These are phyloP conservation scores for Pseudopodoces humilis DNA, from an alignment of 2,113 vertebrate genomes.

Conservation along the genomic window DNA sequence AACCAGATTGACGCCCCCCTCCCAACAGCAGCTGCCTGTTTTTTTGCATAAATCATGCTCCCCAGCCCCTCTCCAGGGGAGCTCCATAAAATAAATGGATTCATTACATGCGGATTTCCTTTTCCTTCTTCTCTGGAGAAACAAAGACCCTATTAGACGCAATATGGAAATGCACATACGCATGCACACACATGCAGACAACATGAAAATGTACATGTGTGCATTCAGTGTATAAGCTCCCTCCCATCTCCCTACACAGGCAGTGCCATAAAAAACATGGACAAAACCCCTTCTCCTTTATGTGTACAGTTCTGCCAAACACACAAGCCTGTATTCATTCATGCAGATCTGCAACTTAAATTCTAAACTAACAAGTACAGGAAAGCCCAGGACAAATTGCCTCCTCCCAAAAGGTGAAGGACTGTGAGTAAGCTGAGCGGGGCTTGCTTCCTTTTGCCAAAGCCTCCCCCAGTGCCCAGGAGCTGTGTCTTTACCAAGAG, in stretches of 20 bases:
- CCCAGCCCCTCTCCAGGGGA: conserved; percentile 65
- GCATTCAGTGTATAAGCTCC: neutral
- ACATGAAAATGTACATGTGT: conserved; percentile 45
- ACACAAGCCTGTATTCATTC: neutral
- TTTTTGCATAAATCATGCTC: conserved; percentile 69
- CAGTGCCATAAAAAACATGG: conserved; percentile 18
- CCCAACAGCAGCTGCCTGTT: conserved; percentile 48
- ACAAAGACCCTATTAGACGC: conserved; percentile 71
- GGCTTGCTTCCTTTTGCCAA: neutral
- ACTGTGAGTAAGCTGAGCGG: neutral
- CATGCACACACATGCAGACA: conserved; percentile 47
- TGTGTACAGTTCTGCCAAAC: neutral
- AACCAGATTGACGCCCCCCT: conserved; percentile 66
- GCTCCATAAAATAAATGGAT: conserved; percentile 74
- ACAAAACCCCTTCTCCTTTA: neutral
- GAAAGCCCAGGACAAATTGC: conserved; percentile 32
- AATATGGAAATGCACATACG: conserved; percentile 57
- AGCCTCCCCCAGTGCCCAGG: neutral
- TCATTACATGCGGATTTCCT: conserved; percentile 75
- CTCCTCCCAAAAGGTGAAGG: neutral
- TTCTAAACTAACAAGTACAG: neutral
- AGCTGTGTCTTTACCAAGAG: neutral
- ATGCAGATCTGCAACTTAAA: neutral
- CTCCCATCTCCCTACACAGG: neutral
- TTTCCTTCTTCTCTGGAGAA: conserved; percentile 71